Percentiles rank a stretch among this genome's conserved stretches.
These are phyloP conservation scores for Steinernema carpocapsae DNA, from an alignment of 2,888 invertebrate genomes.

Conservation along the genomic window DNA sequence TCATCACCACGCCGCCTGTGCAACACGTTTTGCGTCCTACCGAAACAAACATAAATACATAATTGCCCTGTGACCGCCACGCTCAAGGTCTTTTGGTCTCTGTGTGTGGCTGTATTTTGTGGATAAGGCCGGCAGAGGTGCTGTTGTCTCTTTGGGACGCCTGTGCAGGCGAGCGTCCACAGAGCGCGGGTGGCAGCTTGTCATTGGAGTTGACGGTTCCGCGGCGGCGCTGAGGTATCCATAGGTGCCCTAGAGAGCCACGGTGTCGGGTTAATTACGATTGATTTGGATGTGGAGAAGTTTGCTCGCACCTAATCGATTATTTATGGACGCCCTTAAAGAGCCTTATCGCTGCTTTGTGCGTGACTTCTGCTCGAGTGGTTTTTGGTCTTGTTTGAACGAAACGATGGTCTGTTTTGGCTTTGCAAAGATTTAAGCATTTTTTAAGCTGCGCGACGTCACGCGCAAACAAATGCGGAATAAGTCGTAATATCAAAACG, in stretches of 20 bases:
- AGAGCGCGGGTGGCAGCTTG: constrained; percentile 16
- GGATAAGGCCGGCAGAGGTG: too few species aligned
- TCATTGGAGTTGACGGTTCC: constrained; percentile 8
- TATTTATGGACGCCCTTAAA: constrained; percentile 4
- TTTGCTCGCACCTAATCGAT: constrained; percentile 26
- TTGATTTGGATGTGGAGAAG: constrained; percentile 9
- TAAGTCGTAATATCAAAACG: too few species aligned
- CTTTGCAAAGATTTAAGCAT: too few species aligned
- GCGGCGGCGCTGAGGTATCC: constrained; percentile 20
- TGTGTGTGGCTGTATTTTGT: constrained; percentile 6
- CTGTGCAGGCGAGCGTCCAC: background rate
- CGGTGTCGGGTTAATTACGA: constrained; percentile 29
- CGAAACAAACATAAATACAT: constrained; percentile 27
- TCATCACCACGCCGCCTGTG: too few species aligned
- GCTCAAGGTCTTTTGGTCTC: constrained; percentile 7
- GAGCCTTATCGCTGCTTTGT: background rate
- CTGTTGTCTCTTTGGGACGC: too few species aligned
- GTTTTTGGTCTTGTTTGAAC: background rate
- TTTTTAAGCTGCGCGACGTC: too few species aligned
- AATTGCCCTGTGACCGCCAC: constrained; percentile 2
- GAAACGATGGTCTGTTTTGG: too few species aligned
- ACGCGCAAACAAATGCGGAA: too few species aligned
- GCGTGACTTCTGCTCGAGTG: background rate
- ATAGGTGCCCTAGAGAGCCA: background rate
- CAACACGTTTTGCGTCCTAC: background rate